Conservation (phyloP, 2,797 vertebrate genomes). For the Ptychobarbus kaznakovi region DNA sequence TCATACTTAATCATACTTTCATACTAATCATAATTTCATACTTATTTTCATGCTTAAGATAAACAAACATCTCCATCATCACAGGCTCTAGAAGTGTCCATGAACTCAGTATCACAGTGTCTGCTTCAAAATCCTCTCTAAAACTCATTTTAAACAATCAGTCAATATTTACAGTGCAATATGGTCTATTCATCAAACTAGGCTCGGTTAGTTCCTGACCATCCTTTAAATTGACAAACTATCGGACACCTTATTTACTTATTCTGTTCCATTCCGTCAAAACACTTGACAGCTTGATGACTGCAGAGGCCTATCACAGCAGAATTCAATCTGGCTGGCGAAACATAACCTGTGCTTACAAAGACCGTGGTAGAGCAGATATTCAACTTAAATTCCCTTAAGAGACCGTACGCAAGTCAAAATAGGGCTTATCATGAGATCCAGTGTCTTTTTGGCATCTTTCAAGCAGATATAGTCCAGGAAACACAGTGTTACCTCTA, state of each 20-base stretch:
- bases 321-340: conserved; percentile 52
- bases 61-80: background rate
- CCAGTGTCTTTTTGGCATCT: conserved; percentile 39
- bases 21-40: too few species aligned
- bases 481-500: conserved; percentile 55
- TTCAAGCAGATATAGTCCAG: conserved; percentile 43
- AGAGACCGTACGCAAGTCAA: conserved; percentile 38
- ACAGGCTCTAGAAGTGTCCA: background rate
- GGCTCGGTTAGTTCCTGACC: conserved; percentile 46
- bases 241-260: conserved; percentile 18
- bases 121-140: background rate
- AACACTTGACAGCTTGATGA: conserved; percentile 49
- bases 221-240: conserved; percentile 37
- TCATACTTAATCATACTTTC: too few species aligned
- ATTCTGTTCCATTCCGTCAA: conserved; percentile 31
- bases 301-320: conserved; percentile 34
- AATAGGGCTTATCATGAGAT: conserved; percentile 34
- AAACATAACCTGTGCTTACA: conserved; percentile 51
- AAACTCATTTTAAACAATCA: background rate
- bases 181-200: conserved; percentile 41
- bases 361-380: conserved; percentile 6
- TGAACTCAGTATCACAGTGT: background rate
- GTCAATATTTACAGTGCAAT: background rate
- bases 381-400: conserved; percentile 51
- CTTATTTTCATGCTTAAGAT: too few species aligned